Conservation (phyloP, 2,888 invertebrate species). For the Agrochola litura region DNA sequence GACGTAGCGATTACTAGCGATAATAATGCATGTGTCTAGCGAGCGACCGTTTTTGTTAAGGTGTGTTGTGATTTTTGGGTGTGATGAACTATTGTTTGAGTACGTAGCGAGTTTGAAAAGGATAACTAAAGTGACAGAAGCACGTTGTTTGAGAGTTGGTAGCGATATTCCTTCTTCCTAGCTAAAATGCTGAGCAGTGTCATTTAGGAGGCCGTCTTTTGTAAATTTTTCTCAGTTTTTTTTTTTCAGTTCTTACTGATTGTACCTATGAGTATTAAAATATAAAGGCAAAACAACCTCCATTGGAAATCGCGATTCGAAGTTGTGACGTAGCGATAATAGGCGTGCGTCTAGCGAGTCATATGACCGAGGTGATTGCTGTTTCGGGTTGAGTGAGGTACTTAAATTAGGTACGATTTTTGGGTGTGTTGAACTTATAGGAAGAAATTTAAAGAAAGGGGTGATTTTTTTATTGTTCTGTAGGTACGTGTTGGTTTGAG, state of each 20-base stretch:
- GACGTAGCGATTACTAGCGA: conserved; percentile 46
- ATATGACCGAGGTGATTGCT: background rate
- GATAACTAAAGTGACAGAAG: background rate
- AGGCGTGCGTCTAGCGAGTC: background rate
- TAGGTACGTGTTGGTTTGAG: background rate
- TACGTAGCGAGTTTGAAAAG: background rate
- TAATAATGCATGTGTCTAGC: conserved; percentile 32
- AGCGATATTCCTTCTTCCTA: too few relatives aligned
- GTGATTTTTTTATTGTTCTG: background rate
- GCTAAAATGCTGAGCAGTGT: background rate
- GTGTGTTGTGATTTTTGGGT: conserved; percentile 10
- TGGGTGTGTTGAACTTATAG: background rate
- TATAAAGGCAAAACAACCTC: background rate
- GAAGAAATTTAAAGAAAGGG: background rate
- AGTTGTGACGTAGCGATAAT: background rate
- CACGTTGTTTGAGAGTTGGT: background rate
- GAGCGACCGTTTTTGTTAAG: conserved; percentile 6
- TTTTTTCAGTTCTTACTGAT: too few relatives aligned
- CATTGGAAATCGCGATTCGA: background rate
- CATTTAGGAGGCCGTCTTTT: background rate
- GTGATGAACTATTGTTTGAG: conserved; percentile 18
- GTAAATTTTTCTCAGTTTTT: too few relatives aligned
- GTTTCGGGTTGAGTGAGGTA: background rate
- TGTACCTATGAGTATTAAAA: background rate
- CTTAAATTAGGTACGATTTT: background rate